Base-by-base conservation (phyloP, 2,113 vertebrate genomes). In the Lepus americanus region DNA sequence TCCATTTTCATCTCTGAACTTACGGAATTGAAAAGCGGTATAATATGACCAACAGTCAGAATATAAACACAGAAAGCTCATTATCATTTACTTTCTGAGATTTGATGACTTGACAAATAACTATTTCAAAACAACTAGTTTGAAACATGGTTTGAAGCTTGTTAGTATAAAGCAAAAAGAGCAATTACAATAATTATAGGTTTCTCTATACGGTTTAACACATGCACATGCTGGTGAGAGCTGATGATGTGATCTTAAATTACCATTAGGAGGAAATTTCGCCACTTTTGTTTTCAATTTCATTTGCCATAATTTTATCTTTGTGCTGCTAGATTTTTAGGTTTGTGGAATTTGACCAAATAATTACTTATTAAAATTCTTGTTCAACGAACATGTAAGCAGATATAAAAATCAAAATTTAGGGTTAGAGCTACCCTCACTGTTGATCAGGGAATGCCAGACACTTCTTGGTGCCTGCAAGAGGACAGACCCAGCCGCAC, bases 171-270 rank as follows among this genome's bases (percentile, higher is more conserved):
- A 96, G 97, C 97, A 97, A 97, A 98, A 98, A 98, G 98, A 98
- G 98, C 97, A 98, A 98, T 98, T 98, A 98, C 97, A 98, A 97
- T 98, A 98, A 98, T 98, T 97, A 97, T 3, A 97, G 98, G 98
- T 98, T 98, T 98, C 97, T 97, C 97, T 96, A 85, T 98, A 97
- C 93, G 96, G 97, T 97, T 97, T 96, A 98, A 97, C 98, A 98
- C 98, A 97, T 92, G 97, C 95, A 95, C 94, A 31, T 3, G 95
- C 94, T 95, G 96, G 97, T 11, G 97, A 96, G 97, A 92, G 94
- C 94, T 89, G 96, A 85, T 64, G 97, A 97, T 94, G 98, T 25
- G 96, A 98, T 96, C 97, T 96, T 93, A 92, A 96, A 97, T 98
- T 82, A 97, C 94, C 97, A 97, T 96, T 96, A 97, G 92, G 94